Conservation (phyloP, 2,113 vertebrate species). For the Gambusia holbrooki region DNA sequence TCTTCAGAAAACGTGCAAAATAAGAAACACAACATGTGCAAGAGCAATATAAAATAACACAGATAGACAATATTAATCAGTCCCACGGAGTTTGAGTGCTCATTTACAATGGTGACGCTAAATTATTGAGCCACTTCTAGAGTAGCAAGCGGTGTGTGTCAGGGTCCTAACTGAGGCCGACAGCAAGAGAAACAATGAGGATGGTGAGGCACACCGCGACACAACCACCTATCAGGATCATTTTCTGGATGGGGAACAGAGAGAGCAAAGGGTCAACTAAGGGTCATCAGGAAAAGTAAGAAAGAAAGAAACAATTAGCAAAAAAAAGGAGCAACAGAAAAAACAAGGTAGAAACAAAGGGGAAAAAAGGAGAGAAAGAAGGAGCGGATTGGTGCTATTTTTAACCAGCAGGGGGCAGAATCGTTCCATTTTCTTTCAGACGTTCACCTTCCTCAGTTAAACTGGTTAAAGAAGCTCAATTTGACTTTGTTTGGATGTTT, state of each 20-base stretch:
- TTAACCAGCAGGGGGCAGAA: slow-evolving; percentile 60
- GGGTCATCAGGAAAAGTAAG: not conserved
- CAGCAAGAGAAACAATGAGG: slow-evolving; percentile 74
- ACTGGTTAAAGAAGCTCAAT: not conserved
- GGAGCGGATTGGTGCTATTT: not conserved
- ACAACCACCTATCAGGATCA: slow-evolving; percentile 77
- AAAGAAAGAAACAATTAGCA: not conserved
- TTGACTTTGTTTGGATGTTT: not conserved
- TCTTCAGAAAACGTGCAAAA: slow-evolving; percentile 8
- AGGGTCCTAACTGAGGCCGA: slow-evolving; percentile 70
- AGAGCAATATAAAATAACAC: not conserved
- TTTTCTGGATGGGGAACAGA: slow-evolving; percentile 70
- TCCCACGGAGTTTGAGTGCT: too few relatives aligned
- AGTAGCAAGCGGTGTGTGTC: not conserved
- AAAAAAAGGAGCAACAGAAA: not conserved
- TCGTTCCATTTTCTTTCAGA: slow-evolving; percentile 23
- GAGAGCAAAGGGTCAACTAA: slow-evolving; percentile 27
- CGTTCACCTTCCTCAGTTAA: too few relatives aligned
- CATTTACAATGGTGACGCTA: not conserved
- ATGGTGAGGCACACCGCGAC: slow-evolving; percentile 64
- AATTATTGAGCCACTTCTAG: not conserved
- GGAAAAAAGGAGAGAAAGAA: not conserved
- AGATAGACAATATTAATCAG: not conserved
- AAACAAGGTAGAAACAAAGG: not conserved
- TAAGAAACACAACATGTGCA: slow-evolving; percentile 13